These are phyloP conservation scores for Dasysyrphus tricinctus DNA, from an alignment of 2,888 invertebrate genomes.

Conservation along the genomic window DNA sequence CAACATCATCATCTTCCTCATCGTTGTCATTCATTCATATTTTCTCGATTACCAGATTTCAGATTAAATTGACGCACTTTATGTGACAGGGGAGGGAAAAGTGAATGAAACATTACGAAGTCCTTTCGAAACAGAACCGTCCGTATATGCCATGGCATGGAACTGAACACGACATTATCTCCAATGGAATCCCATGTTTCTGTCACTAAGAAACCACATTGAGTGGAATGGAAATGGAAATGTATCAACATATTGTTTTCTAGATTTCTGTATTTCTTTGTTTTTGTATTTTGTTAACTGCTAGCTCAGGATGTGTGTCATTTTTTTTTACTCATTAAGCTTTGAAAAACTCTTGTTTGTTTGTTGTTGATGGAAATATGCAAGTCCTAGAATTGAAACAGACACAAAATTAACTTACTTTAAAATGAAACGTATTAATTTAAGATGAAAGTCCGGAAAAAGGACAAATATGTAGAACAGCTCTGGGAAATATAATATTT, in stretches of 20 bases:
- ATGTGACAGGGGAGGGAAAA: constrained; percentile 3
- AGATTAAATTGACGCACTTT: constrained; percentile 63
- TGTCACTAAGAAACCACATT: constrained; percentile 34
- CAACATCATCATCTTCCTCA: constrained; percentile 36
- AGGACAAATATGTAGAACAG: no score
- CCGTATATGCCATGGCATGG: constrained; percentile 29
- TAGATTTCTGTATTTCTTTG: not conserved
- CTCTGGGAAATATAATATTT: no score
- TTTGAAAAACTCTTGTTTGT: not conserved
- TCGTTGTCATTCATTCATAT: constrained; percentile 70
- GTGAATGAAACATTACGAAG: constrained; percentile 4
- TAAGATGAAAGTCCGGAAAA: not conserved
- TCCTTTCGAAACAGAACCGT: constrained; percentile 41
- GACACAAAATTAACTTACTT: not conserved
- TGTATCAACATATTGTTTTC: constrained; percentile 21
- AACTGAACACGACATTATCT: constrained; percentile 59
- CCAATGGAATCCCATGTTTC: constrained; percentile 25
- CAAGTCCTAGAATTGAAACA: not conserved
- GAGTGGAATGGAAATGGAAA: constrained; percentile 26
- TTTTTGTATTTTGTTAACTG: not conserved
- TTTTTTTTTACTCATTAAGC: constrained; percentile 6
- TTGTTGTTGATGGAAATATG: not conserved
- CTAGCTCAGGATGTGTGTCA: constrained; percentile 9
- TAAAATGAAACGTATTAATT: not conserved
- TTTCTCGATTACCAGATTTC: constrained; percentile 57